phyloP scores from a whole-genome alignment of 1,140 invertebrate species.

The Meloidogyne floridensis region DNA sequence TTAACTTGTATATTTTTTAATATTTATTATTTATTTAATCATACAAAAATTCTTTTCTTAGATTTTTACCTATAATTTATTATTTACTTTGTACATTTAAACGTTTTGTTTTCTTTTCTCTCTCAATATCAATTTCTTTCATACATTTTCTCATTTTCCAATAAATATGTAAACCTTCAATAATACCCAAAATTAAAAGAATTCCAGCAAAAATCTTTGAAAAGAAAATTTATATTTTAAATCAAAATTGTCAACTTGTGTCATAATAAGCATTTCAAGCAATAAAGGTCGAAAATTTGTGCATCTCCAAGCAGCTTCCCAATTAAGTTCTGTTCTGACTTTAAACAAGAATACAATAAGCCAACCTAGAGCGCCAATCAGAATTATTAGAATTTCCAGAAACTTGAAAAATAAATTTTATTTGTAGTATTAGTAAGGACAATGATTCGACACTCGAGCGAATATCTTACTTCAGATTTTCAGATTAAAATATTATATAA shows the following conservation, averaged over 20 bases:
- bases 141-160: slow-evolving; percentile 14
- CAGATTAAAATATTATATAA: too few species aligned
- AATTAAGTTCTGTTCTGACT: slow-evolving; percentile 24
- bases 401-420: slow-evolving; percentile 10
- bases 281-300: slow-evolving; percentile 25
- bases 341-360: slow-evolving; percentile 24
- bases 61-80: neutral
- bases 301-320: slow-evolving; percentile 22
- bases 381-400: slow-evolving; percentile 21
- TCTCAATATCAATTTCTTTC: neutral
- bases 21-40: neutral
- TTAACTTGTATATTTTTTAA: too few species aligned
- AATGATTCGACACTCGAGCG: too few species aligned
- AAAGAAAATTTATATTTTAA: neutral
- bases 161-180: slow-evolving; percentile 15
- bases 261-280: slow-evolving; percentile 22
- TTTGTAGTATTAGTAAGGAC: too few species aligned
- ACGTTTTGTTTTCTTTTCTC: neutral
- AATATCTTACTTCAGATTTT: too few species aligned
- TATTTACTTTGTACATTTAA: neutral
- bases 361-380: slow-evolving; percentile 22
- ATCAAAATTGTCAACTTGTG: neutral
- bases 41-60: slow-evolving; percentile 5
- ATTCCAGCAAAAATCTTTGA: slow-evolving; percentile 4
- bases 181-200: neutral